Conservation (phyloP, 1,140 invertebrate genomes). For the Wiebesia pumilae region DNA sequence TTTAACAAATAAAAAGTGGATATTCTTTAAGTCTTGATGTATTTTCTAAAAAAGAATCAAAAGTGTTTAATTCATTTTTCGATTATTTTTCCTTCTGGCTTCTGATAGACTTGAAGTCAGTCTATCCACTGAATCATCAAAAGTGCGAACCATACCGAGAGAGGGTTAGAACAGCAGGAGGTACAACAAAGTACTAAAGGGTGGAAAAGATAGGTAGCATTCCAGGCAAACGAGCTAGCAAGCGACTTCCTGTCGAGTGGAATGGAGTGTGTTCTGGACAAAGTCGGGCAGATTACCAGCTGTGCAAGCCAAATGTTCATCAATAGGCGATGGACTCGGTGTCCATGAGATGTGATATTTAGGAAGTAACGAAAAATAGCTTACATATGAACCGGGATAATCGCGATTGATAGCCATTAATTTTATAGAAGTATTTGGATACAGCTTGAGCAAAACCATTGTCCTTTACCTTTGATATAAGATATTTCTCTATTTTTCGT, state of each 20-base stretch:
- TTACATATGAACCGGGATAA: background rate
- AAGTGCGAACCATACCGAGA: background rate
- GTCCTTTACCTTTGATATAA: background rate
- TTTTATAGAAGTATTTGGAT: background rate
- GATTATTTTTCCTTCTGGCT: background rate
- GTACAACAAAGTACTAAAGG: background rate
- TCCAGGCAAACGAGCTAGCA: background rate
- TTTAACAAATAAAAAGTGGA: background rate
- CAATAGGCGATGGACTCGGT: background rate
- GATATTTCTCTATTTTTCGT: background rate
- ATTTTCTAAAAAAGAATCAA: background rate
- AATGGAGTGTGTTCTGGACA: background rate
- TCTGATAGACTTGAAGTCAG: background rate
- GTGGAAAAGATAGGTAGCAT: conserved; percentile 10
- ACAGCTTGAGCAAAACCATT: background rate
- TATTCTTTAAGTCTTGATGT: background rate
- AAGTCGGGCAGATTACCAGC: conserved; percentile 30
- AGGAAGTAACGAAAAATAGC: conserved; percentile 23
- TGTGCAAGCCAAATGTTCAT: background rate
- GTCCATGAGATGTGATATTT: background rate
- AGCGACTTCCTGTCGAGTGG: conserved; percentile 2
- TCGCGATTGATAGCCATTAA: conserved; percentile 19
- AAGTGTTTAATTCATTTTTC: background rate
- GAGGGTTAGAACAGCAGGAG: background rate
- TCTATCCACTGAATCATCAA: background rate